phyloP scores from a whole-genome alignment of 2,888 invertebrate species.

The Hetaerina titia region DNA sequence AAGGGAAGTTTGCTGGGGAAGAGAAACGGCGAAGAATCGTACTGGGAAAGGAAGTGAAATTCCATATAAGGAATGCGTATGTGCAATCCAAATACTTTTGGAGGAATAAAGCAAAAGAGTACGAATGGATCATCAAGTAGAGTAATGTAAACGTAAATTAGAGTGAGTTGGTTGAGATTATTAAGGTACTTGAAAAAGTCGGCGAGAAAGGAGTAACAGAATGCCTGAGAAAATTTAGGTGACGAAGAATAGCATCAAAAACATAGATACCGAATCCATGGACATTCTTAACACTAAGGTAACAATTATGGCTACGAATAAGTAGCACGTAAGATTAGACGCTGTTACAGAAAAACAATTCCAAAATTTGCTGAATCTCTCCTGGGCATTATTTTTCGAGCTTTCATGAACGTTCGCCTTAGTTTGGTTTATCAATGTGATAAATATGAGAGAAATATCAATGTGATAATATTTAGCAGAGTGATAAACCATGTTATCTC shows the following conservation, averaged over 20 bases:
- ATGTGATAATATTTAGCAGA: no score
- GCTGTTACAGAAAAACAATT: no score
- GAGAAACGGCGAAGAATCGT: background rate
- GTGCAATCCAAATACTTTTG: background rate
- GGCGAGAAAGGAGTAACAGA: background rate
- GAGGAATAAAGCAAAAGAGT: background rate
- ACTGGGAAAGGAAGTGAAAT: background rate
- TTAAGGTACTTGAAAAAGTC: background rate
- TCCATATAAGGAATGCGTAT: background rate
- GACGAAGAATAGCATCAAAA: background rate
- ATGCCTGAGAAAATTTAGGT: background rate
- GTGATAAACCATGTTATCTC: no score
- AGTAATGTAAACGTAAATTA: background rate
- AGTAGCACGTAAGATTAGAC: no score
- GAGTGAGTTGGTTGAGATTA: background rate
- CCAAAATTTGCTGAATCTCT: no score
- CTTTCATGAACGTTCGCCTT: no score
- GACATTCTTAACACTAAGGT: no score
- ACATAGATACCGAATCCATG: no score
- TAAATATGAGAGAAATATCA: no score
- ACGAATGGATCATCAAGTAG: background rate
- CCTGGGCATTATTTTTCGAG: no score
- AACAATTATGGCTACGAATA: no score
- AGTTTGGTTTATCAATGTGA: no score
- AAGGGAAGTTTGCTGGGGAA: background rate